Evolutionary conservation across 2,888 invertebrate species (phyloP).

Genomic region (Thelaira solivaga): DNA sequence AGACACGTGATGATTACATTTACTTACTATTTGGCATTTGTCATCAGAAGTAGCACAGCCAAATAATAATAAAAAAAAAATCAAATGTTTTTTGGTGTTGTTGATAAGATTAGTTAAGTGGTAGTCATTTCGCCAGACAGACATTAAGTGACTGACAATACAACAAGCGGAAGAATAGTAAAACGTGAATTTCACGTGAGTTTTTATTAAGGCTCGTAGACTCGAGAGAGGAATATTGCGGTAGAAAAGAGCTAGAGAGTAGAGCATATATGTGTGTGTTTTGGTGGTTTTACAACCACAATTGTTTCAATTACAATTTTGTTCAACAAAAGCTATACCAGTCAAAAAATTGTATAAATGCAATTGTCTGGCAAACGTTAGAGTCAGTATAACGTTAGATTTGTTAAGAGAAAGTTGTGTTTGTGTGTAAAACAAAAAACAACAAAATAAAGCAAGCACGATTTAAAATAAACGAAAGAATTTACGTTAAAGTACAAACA

Average conservation of each 20-base stretch:
- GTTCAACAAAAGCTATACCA: slow-evolving; percentile 12
- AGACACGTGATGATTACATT: slow-evolving; percentile 46
- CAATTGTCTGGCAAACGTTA: slow-evolving; percentile 4
- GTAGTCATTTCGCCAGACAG: slow-evolving; percentile 8
- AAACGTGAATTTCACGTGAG: slow-evolving; percentile 62
- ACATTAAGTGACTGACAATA: slow-evolving; percentile 24
- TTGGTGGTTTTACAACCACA: slow-evolving; percentile 57
- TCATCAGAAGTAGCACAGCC: slow-evolving; percentile 47
- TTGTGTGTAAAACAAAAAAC: slow-evolving; percentile 5
- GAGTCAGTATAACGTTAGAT: slow-evolving; percentile 44
- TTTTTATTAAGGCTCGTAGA: neutral
- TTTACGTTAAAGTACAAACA: slow-evolving; percentile 55
- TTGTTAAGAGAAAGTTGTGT: slow-evolving; percentile 37
- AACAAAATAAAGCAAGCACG: slow-evolving; percentile 5
- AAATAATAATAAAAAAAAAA: slow-evolving; percentile 17
- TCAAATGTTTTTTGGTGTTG: slow-evolving; percentile 37
- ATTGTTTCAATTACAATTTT: slow-evolving; percentile 60
- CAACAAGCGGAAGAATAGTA: slow-evolving; percentile 45
- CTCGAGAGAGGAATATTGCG: neutral
- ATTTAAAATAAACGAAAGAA: slow-evolving; percentile 31
- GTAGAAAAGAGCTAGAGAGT: neutral
- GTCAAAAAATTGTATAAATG: slow-evolving; percentile 54
- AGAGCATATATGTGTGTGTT: slow-evolving; percentile 10
- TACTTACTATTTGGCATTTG: slow-evolving; percentile 30
- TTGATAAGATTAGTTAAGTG: slow-evolving; percentile 61